Evolutionary conservation across 2,113 vertebrate genomes (phyloP).

Genomic region (Acrocephalus kingi): DNA sequence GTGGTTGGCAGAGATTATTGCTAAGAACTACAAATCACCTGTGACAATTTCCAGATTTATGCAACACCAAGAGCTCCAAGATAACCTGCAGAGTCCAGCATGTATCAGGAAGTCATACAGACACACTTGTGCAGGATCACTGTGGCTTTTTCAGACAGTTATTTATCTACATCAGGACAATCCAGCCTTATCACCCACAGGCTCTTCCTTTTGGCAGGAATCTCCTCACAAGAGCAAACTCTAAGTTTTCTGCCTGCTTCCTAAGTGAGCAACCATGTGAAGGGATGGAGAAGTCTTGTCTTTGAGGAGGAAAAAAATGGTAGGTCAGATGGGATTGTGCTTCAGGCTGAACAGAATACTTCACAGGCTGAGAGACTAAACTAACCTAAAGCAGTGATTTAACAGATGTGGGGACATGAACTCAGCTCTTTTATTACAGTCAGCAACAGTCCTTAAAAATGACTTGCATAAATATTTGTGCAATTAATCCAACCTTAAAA

Average conservation of each 20-base stretch:
- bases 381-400: not conserved
- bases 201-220: not conserved
- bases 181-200: not conserved
- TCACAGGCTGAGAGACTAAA: not conserved
- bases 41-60: not conserved
- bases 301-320: not conserved
- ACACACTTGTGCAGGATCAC: not conserved
- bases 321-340: not conserved
- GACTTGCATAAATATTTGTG: constrained; percentile 29
- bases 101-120: not conserved
- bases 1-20: not conserved
- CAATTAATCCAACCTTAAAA: constrained; percentile 23
- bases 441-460: not conserved
- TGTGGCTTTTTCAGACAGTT: not conserved
- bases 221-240: not conserved
- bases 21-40: not conserved
- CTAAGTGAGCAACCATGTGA: not conserved
- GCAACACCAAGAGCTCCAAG: not conserved
- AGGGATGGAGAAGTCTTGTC: not conserved
- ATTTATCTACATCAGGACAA: not conserved
- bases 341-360: not conserved
- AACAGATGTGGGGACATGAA: not conserved
- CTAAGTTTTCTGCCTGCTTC: not conserved
- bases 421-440: not conserved
- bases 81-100: not conserved